These are phyloP conservation scores for Lymantria dispar DNA, from an alignment of 2,888 invertebrate genomes.

Conservation along the genomic window DNA sequence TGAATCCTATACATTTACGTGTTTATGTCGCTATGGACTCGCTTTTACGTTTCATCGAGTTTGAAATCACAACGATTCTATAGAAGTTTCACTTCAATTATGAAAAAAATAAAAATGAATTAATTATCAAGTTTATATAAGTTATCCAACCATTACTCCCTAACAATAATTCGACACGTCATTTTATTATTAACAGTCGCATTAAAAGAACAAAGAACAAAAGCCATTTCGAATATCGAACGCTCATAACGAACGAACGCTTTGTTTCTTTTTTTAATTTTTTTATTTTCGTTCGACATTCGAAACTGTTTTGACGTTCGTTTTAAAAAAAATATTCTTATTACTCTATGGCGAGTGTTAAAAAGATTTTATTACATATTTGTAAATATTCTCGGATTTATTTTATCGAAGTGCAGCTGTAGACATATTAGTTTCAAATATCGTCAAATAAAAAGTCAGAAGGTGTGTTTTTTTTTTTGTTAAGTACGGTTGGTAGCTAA, in stretches of 20 bases:
- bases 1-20: too few species aligned
- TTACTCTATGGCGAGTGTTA: conserved; percentile 16
- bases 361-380: conserved; percentile 11
- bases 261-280: conserved; percentile 28
- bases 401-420: not conserved
- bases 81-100: too few species aligned
- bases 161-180: conserved; percentile 30
- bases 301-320: conserved; percentile 62
- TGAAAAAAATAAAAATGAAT: too few species aligned
- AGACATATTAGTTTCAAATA: not conserved
- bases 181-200: conserved; percentile 47
- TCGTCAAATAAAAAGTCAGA: not conserved
- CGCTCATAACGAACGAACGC: conserved; percentile 51
- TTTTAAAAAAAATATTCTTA: conserved; percentile 35
- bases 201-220: conserved; percentile 63
- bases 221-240: conserved; percentile 58
- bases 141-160: conserved; percentile 4
- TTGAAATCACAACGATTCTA: too few species aligned
- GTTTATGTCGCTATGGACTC: too few species aligned
- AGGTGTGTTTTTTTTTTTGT: too few species aligned
- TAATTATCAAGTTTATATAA: too few species aligned
- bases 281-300: conserved; percentile 42
- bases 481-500: too few species aligned
- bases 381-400: conserved; percentile 6
- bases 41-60: too few species aligned